Evolutionary conservation across 2,797 vertebrate genomes (phyloP).

Genomic region (Valencia hispanica): DNA sequence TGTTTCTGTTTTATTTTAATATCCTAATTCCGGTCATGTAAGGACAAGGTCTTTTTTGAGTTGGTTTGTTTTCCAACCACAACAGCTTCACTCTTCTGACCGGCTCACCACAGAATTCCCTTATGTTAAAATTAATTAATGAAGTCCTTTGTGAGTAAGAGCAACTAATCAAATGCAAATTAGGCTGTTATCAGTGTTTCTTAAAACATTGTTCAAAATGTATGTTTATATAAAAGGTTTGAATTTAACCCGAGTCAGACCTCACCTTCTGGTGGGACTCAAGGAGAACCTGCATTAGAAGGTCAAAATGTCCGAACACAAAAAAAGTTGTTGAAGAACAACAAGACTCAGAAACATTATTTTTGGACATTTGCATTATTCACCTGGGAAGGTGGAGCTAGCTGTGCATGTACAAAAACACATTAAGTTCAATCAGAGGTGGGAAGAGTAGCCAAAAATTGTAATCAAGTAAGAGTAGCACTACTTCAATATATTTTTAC

Average conservation of each 20-base stretch:
- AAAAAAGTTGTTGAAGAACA: neutral
- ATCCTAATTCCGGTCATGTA: conserved; percentile 19
- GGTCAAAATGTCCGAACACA: neutral
- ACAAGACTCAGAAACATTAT: conserved; percentile 4
- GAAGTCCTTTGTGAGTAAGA: neutral
- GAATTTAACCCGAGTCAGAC: no score
- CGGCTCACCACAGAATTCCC: conserved; percentile 17
- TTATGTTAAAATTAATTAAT: neutral
- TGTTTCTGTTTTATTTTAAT: neutral
- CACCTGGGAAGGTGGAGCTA: neutral
- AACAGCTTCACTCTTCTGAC: conserved; percentile 20
- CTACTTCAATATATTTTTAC: no score
- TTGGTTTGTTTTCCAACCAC: neutral
- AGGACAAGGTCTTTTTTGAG: conserved; percentile 18
- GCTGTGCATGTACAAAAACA: conserved; percentile 7
- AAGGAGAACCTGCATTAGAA: neutral
- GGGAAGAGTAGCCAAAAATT: no score
- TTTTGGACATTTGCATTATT: neutral
- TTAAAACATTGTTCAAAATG: neutral
- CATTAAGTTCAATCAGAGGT: no score
- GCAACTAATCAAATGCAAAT: neutral
- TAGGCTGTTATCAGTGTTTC: neutral
- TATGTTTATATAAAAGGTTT: no score
- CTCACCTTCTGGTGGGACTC: no score
- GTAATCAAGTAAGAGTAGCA: no score